Base-by-base conservation (phyloP, 2,113 vertebrate species). In the Isichthys henryi region DNA sequence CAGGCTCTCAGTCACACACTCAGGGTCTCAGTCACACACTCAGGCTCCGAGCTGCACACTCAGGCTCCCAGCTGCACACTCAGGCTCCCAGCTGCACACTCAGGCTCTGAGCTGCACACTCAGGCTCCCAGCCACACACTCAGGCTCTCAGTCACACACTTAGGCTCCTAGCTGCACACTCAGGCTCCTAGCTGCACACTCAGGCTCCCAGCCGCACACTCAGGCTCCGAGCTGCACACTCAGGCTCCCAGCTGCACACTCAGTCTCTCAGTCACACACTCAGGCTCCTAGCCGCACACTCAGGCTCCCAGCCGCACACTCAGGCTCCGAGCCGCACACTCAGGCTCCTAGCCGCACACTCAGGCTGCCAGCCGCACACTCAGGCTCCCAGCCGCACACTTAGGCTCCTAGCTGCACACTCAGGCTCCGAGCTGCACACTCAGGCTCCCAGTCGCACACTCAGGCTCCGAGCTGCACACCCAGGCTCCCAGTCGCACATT, bases 361-460 rank as follows among this genome's bases (percentile, higher is more conserved):
- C 46, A 8, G 4, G 46, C 46, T 48, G 2, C 50, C 50, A 56
- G 53, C 3, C 0, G 0, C 58, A 62, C 23, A 62, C 7, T n/a
- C 7, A 62, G 21, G 23, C n/a, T 66, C 58, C 1, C 23, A 66
- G 58, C 23, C 8, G 0, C n/a, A 66, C n/a, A 66, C 10, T 66
- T n/a, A 66, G n/a, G 23, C 2, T 27, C 10, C 0, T n/a, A 66
- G 62, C 0, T 0, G 0, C 62, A 31, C 62, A 11, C 1, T 66
- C n/a, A 66, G 9, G 0, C 0, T 27, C 62, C 1, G n/a, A 27
- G 62, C 0, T 0, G 0, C n/a, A 27, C 58, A n/a, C 0, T 62
- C 8, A n/a, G 21, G 19, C 19, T 56, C 53, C 0, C 19, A 56
- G 53, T 1, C 0, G 2, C 53, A 35, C n/a, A 62, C 6, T 62